phyloP scores from a whole-genome alignment of 2,888 invertebrate species.

The Trachelus troglodyta region DNA sequence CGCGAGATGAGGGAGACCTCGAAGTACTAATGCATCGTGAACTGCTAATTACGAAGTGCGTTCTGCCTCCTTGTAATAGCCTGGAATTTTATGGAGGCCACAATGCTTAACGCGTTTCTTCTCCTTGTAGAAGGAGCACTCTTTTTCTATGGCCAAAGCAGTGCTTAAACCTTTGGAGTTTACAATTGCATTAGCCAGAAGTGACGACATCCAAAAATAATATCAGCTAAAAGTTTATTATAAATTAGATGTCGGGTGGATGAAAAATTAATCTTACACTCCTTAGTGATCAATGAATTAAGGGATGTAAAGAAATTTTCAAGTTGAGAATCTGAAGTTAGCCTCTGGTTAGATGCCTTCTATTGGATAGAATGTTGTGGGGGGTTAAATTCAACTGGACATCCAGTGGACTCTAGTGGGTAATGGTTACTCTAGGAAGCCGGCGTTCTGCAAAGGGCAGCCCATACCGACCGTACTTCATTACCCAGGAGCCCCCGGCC shows the following conservation, averaged over 20 bases:
- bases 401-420: background rate
- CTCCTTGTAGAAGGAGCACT: slow-evolving; percentile 11
- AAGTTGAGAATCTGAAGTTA: background rate
- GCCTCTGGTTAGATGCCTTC: background rate
- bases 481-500: slow-evolving; percentile 61
- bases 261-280: background rate
- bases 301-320: background rate
- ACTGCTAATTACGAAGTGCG: slow-evolving; percentile 61
- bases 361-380: background rate
- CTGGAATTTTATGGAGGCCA: slow-evolving; percentile 54
- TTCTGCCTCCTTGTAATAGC: slow-evolving; percentile 54
- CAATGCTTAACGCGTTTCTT: slow-evolving; percentile 18
- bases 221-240: background rate
- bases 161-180: background rate
- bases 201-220: too few species aligned
- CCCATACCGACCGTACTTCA: slow-evolving; percentile 64
- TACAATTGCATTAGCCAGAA: background rate
- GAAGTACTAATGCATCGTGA: slow-evolving; percentile 60
- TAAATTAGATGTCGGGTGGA: background rate
- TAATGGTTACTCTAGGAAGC: background rate
- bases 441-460: slow-evolving; percentile 20
- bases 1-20: slow-evolving; percentile 37
- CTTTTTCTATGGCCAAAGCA: background rate
- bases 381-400: background rate
- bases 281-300: background rate